Base-by-base conservation (phyloP, 2,113 vertebrate genomes). In the Nestor notabilis region DNA sequence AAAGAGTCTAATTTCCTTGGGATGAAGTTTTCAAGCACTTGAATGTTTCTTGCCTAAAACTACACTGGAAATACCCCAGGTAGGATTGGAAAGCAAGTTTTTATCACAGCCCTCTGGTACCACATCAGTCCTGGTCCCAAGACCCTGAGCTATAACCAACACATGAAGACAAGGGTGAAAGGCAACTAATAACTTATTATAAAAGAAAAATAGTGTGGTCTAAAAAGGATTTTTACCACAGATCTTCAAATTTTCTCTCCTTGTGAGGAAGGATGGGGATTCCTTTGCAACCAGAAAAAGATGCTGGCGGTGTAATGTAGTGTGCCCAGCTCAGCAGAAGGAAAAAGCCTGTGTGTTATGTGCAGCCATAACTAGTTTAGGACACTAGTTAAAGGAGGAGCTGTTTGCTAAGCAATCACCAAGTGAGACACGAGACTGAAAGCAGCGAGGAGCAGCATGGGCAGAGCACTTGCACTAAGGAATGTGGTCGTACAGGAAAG, bases 401-500 rank as follows among this genome's bases (percentile, higher is more conserved):
- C 28, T 68, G 50, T 93, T 92, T 89, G 76, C 61, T 72, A 37
- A 90, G 83, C 68, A 89, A 15, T 90, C 61, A 50, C 53, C 24
- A 33, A 20, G 66, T 3, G 37, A 76, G 83, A 46, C 47, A 37
- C 0, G 47, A 77, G 28, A 50, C 58, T 68, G 90, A 78, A 44
- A 78, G 78, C 41, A 66, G 44, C 1, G 5, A 85, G 44, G 28
- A 90, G 79, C 85, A 96, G 76, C 47, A 41, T 1, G 37, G 68
- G 80, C 44, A 75, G 50, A 93, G 64, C 27, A 24, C 17, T 81
- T 81, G 72, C 29, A 52, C 0, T 0, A 46, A 97, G 86, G 95
- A 97, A 97, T 97, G 94, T 53, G 49, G 95, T 71, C 86, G 44
- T n/a, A 71, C 89, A 95, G 86, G 95, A 90, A 96, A 69, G 81